These are phyloP conservation scores for Hipparchia semele DNA, from an alignment of 2,888 invertebrate genomes.

Conservation along the genomic window DNA sequence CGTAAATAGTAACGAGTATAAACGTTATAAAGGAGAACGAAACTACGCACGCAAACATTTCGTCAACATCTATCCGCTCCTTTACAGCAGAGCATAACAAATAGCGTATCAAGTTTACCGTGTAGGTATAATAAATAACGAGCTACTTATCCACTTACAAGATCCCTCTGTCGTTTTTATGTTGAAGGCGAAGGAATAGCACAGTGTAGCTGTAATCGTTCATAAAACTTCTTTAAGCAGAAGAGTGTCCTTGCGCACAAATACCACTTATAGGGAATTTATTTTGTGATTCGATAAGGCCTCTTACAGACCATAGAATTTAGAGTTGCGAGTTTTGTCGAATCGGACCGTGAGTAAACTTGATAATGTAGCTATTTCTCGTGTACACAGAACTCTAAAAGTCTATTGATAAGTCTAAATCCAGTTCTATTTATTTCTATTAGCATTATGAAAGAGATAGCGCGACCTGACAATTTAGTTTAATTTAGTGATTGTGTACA, in stretches of 20 bases:
- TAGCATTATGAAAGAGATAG: too few relatives aligned
- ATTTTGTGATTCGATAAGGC: constrained; percentile 57
- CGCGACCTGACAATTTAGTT: too few relatives aligned
- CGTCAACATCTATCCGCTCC: not conserved
- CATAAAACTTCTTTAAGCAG: constrained; percentile 52
- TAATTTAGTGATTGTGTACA: too few relatives aligned
- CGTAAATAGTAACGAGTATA: too few relatives aligned
- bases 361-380: too few relatives aligned
- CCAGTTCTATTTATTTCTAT: too few relatives aligned
- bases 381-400: too few relatives aligned
- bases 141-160: constrained; percentile 34
- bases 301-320: not conserved
- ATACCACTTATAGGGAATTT: constrained; percentile 73
- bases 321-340: not conserved
- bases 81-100: constrained; percentile 25
- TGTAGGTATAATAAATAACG: constrained; percentile 26
- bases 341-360: not conserved
- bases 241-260: constrained; percentile 57
- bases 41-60: not conserved
- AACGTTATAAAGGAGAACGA: too few relatives aligned
- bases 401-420: too few relatives aligned
- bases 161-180: constrained; percentile 16
- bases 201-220: constrained; percentile 44
- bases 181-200: not conserved
- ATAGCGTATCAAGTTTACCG: constrained; percentile 8